Evolutionary conservation across 2,888 invertebrate species (phyloP), one percentile per base, ranked within the genome.

Genomic region (Phasia obesa): DNA sequence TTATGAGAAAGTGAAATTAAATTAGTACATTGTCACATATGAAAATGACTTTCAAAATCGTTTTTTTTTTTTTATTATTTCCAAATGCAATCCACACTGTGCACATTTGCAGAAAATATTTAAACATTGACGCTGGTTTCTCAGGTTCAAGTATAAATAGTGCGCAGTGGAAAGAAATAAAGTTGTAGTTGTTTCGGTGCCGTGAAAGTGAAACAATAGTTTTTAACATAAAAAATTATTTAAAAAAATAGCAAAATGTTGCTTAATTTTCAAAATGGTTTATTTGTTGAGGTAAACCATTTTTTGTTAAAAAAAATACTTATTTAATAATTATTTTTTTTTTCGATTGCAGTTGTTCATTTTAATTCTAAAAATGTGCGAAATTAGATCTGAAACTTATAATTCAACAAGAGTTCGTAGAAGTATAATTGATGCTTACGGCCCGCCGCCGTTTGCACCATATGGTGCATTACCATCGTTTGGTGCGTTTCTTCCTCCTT

Each of bases 401-500:
- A 35, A 53, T 25, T 25, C 27, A 35, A 53, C 38, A 25, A 73
- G 38, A 53, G 69, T 81, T 17, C 81, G 74, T 17, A 44, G 74
- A 17, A 83, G 75, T 6, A 47, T 64, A 51, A 17, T 65, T 38
- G 75, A 69, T 23, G 75, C 85, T 1, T 84, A 71, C 42, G 82
- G 35, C 11, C 67, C 80, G 0, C 67, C 75, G 38, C 83, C 83
- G 9, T 85, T 85, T 83, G 84, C 84, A 25, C 85, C 83, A 31
- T 85, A 84, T 51, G 85, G 85, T 23, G 71, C 81, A 19, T 53
- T 64, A 9, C 62, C 81, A 23, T 51, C 57, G 7, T 47, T 70
- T 51, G 25, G 51, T 53, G 57, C 23, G 6, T 64, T 51, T 42
- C 42, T 62, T 55, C 69, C 77, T 9, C 71, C 75, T 23, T 67